Evolutionary conservation across 2,888 invertebrate genomes (phyloP), one percentile per base, ranked within the genome.

Genomic region (Microchrysa polita): DNA sequence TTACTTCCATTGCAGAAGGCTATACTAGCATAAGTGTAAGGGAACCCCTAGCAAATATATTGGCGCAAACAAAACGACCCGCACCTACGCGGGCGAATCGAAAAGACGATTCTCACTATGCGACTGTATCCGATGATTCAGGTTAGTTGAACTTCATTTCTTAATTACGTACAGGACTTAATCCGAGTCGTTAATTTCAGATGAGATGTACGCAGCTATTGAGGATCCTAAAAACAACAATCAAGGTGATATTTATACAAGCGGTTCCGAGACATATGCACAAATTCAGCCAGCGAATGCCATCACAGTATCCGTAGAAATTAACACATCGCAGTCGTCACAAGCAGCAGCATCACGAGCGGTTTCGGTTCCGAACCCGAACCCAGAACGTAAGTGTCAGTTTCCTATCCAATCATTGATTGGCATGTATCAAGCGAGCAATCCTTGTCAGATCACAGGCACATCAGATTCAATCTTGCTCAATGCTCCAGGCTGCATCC

Each of bases 1-100:
- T 55, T 52, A 10, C 14, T 57, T n/a, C 57, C 76, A 77, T 84
- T 87, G 34, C 85, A 94, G 94, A 95, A 87, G 95, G 95, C 60
- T 96, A 96, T 82, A 95, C 95, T 0, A 95, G 95, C 81, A 95
- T 95, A 78, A 95, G 94, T 77, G 96, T 96, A 1, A 88, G 95
- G 18, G 95, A 95, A 83, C 96, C 96, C 0, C 85, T 96, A 76
- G 93, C 94, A 2, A 91, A 91, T 81, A 90, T 92, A 77, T 88
- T 92, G 78, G 91, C 90, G 65, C 90, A 90, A 82, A 90, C 90
- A 0, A 82, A 86, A 60, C 82, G 82, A 74, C 86, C 86, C 76
- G 85, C 86, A 69, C 81, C 82, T 76, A 81, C 82, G 73, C 78
- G 84, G 81, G 75, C 83, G 78, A 81, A 83, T 22, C 83, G 84